A percentile compares a stretch with the other conserved stretches of the same genome.
phyloP scores from a whole-genome alignment of 2,888 invertebrate genomes.

The Agonopterix subpropinquella region DNA sequence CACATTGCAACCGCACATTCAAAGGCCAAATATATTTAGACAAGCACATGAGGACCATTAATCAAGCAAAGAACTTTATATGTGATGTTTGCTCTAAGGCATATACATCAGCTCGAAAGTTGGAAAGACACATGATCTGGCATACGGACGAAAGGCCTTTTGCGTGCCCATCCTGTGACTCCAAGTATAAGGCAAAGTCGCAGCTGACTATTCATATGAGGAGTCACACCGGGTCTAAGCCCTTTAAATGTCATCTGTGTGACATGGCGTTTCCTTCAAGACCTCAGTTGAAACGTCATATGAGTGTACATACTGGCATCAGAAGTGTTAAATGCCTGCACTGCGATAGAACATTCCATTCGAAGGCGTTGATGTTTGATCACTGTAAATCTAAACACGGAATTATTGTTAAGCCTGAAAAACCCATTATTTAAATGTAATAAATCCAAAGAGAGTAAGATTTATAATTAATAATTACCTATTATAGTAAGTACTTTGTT shows the following conservation, averaged over 20 bases:
- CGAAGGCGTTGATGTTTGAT: conserved; percentile 22
- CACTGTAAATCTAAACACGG: conserved; percentile 17
- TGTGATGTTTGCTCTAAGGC: conserved; percentile 38
- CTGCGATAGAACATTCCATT: conserved; percentile 25
- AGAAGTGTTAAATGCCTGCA: conserved; percentile 18
- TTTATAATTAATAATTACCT: too few species aligned
- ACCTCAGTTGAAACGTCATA: conserved; percentile 19
- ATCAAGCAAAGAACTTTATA: conserved; percentile 21
- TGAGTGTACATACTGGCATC: conserved; percentile 27
- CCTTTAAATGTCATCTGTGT: conserved; percentile 23
- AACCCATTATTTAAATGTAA: too few species aligned
- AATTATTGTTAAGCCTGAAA: neutral
- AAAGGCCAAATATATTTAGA: conserved; percentile 27
- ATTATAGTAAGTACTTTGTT: too few species aligned
- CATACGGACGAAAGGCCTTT: conserved; percentile 36
- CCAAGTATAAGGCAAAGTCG: conserved; percentile 34
- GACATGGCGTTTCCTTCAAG: conserved; percentile 16
- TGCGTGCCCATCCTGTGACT: conserved; percentile 32
- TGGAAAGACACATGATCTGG: conserved; percentile 38
- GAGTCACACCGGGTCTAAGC: conserved; percentile 21
- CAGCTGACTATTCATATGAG: conserved; percentile 28
- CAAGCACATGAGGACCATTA: conserved; percentile 23
- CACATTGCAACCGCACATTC: conserved; percentile 36
- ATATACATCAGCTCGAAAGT: conserved; percentile 15
- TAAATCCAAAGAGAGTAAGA: too few species aligned